Base-by-base conservation (phyloP, 2,797 vertebrate species). In the Synanceia verrucosa region DNA sequence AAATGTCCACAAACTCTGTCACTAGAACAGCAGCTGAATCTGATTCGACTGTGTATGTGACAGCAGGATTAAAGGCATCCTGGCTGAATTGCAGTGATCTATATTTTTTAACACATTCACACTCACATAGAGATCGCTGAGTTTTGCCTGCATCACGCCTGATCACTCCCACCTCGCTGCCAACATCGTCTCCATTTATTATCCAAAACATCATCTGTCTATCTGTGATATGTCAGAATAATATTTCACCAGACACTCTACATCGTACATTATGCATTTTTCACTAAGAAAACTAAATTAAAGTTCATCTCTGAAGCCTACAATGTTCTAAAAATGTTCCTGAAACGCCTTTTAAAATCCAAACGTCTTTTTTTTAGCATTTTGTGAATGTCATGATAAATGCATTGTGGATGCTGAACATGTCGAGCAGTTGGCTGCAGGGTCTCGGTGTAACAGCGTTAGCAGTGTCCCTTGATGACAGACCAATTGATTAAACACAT, bases 1-100 rank as follows among this genome's bases (percentile, higher is more conserved):
- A 82, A 82, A 84, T 24, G 71, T 81, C 63, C 59, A 31, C 18
- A 48, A 52, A 74, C 60, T 75, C 47, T 81, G 65, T 76, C 76
- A 46, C 3, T 37, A 19, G 47, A 72, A 21, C 63, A 63, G 65
- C 65, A 23, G 65, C 44, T 28, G 19, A 63, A 77, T 71, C 70
- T 70, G 21, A 67, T 53, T 2, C 46, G 76, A 67, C 52, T 29
- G 9, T 21, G 29, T 21, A 51, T 65, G 31, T 60, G 0, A 4
- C 0, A 7, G 76, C 28, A 56, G 56, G 31, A 68, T 33, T 57
- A 39, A 37, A 56, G 6, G 73, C 36, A 61, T 55, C 29, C 65
- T 23, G 9, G 6, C 23, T 62, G 33, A 16, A 19, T 55, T 9
- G 56, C 37, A 41, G 47, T 6, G 8, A 81, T 36, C 44, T 60